A percentile compares a stretch with the other conserved stretches of the same genome.
Evolutionary conservation across 2,797 vertebrate species (phyloP).

Genomic region (Yasuhikotakia modesta): DNA sequence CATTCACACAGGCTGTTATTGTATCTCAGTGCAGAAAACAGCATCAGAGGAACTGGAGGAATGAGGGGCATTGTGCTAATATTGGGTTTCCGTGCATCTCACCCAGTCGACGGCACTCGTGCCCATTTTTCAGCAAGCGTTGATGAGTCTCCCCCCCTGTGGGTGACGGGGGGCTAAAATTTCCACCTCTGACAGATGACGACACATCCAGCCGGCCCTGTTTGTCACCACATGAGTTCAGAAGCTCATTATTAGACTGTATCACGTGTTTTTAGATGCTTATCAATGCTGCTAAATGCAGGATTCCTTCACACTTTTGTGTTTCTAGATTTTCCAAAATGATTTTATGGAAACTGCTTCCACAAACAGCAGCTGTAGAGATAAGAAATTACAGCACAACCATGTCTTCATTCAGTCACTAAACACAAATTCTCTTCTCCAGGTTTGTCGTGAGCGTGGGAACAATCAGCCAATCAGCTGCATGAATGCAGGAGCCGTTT

Average conservation of each 20-base stretch:
- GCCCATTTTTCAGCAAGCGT: conserved; percentile 51
- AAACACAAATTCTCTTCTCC: neutral
- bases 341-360: too few species aligned
- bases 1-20: neutral
- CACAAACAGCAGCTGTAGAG: too few species aligned
- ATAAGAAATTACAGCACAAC: too few species aligned
- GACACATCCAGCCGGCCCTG: conserved; percentile 9
- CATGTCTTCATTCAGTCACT: neutral
- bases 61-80: conserved; percentile 30
- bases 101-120: conserved; percentile 32
- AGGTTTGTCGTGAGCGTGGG: too few species aligned
- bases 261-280: neutral
- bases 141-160: conserved; percentile 52
- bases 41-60: conserved; percentile 34
- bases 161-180: conserved; percentile 40
- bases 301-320: neutral
- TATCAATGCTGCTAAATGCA: too few species aligned
- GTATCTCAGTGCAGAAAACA: neutral
- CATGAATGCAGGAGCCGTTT: too few species aligned
- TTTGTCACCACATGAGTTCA: conserved; percentile 19
- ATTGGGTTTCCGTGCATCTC: conserved; percentile 48
- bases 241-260: conserved; percentile 5
- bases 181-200: conserved; percentile 48
- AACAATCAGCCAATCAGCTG: too few species aligned
- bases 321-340: neutral